Base-by-base conservation (phyloP, 1,140 invertebrate species). In the Drosophila neocordata region DNA sequence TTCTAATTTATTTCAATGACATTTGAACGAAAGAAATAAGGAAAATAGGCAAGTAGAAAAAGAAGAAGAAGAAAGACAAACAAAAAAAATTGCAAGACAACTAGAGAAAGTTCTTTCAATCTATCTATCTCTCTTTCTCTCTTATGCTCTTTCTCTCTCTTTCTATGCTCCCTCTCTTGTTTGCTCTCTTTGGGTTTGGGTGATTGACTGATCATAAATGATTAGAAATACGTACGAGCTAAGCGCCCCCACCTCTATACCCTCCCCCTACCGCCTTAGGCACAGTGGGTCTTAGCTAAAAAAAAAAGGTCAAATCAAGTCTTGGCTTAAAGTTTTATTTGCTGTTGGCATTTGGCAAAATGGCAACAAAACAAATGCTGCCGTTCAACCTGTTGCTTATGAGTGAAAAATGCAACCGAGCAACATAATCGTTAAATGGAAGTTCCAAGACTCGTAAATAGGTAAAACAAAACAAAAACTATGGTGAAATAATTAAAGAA, bases 1-100 rank as follows among this genome's bases (percentile, higher is more conserved):
- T 85, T 87, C 77, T 87, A 87, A 81, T 85, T 85, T 77, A 87
- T 85, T 87, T 87, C 77, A 85, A 85, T 85, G 82, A 85, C 82
- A 85, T 80, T 87, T 38, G 41, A 37, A 58, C 68, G 55, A 77
- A 71, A 73, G 65, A 84, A 72, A 76, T 69, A 56, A 44, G 15
- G 34, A 34, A 35, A 12, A 60, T 20, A 44, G 60, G 41, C 41
- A 48, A 51, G 12, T 31, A 31, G 48, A n/a, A n/a, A n/a, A 52
- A 9, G 34, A 18, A 11, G 8, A 12, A n/a, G 38, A 18, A 12
- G 44, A 62, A 60, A 52, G 35, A 73, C n/a, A 59, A 3, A n/a
- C 6, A 7, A 48, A 48, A 20, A 20, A 18, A 48, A 48, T 15
- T 48, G 41, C 41, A 48, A 48, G 41, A 18, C 41, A 61, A 35